A percentile compares a stretch with the other conserved stretches of the same genome.
These are phyloP conservation scores for Trematomus bernacchii DNA, from an alignment of 2,797 vertebrate species.

Conservation along the genomic window DNA sequence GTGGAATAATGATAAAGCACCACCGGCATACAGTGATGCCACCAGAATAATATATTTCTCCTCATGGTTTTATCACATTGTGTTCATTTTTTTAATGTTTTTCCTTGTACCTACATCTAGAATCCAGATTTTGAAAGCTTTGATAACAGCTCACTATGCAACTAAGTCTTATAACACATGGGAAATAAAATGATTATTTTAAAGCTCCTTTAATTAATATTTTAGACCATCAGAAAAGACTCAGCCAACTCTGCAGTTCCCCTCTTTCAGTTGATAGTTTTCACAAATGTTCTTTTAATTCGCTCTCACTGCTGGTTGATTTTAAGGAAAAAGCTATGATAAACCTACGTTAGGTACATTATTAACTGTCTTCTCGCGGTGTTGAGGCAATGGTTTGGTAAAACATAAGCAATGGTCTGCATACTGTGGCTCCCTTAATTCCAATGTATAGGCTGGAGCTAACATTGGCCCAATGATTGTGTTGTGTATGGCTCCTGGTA, in stretches of 20 bases:
- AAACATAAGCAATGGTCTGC: no score
- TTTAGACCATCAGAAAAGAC: not conserved
- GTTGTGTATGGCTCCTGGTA: no score
- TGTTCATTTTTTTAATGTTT: conserved; percentile 7
- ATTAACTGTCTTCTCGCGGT: not conserved
- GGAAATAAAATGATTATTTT: not conserved
- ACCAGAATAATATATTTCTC: conserved; percentile 20
- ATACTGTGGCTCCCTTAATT: no score
- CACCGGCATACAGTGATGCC: not conserved
- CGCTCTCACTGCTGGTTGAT: not conserved
- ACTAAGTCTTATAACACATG: not conserved
- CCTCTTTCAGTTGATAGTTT: not conserved
- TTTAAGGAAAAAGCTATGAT: not conserved
- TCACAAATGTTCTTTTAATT: not conserved
- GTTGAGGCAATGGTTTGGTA: not conserved
- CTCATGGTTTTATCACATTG: not conserved
- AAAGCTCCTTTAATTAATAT: not conserved
- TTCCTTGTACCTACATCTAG: not conserved
- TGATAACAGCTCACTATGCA: not conserved
- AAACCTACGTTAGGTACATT: not conserved
- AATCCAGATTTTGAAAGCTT: not conserved
- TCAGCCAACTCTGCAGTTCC: not conserved
- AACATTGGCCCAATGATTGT: no score
- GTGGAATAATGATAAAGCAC: conserved; percentile 25
- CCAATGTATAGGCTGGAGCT: no score